These are phyloP conservation scores for Takifugu rubripes DNA, from an alignment of 2,797 vertebrate species.

Conservation along the genomic window DNA sequence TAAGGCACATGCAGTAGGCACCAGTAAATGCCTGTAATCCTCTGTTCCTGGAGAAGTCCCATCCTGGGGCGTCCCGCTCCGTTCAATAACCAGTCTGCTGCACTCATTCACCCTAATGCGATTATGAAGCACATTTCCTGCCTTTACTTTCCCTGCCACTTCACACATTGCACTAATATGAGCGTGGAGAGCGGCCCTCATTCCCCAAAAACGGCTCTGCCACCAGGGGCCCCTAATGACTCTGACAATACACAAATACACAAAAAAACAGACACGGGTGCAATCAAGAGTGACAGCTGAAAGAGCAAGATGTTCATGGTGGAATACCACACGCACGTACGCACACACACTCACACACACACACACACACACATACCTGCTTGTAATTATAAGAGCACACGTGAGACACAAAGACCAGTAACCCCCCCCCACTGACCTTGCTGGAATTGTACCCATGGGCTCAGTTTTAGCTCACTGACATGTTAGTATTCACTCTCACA, in stretches of 20 bases:
- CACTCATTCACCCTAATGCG: conserved; percentile 86
- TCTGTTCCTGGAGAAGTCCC: conserved; percentile 78
- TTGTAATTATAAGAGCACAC: conserved; percentile 22
- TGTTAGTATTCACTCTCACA: conserved; percentile 23
- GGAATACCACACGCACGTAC: conserved; percentile 5
- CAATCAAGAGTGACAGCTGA: not conserved
- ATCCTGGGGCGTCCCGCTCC: conserved; percentile 77
- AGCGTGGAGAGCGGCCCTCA: conserved; percentile 59
- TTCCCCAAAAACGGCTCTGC: conserved; percentile 18
- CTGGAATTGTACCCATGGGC: conserved; percentile 31
- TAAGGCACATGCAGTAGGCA: conserved; percentile 35
- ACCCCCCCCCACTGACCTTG: conserved; percentile 12
- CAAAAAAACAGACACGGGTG: conserved; percentile 9
- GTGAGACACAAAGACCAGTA: conserved; percentile 2
- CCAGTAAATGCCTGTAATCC: conserved; percentile 61
- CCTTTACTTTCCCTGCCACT: conserved; percentile 83
- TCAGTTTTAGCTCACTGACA: conserved; percentile 31
- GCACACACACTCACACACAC: conserved; percentile 9
- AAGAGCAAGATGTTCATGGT: not conserved
- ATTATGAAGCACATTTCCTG: conserved; percentile 95
- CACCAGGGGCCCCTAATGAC: conserved; percentile 14
- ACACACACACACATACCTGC: conserved; percentile 13
- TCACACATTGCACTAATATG: conserved; percentile 83
- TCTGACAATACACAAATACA: conserved; percentile 25
- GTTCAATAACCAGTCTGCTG: conserved; percentile 74